phyloP scores from a whole-genome alignment of 2,797 vertebrate genomes.

The Echiichthys vipera region DNA sequence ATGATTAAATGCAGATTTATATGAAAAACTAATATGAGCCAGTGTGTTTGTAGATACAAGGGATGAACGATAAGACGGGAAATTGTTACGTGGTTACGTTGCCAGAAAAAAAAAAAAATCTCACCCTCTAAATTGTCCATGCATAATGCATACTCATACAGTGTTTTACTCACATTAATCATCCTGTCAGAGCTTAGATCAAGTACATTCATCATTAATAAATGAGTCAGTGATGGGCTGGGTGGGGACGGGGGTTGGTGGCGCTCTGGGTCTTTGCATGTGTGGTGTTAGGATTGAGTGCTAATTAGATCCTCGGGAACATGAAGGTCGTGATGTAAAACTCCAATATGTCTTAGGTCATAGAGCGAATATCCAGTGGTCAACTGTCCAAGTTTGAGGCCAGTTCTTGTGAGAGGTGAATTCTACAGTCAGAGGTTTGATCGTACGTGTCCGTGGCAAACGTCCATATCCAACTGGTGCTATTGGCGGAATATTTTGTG shows the following conservation, averaged over 20 bases:
- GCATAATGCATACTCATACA: conserved; percentile 55
- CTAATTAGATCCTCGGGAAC: conserved; percentile 63
- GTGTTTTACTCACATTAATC: conserved; percentile 71
- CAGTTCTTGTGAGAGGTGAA: neutral
- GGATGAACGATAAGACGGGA: conserved; percentile 6
- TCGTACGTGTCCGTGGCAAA: conserved; percentile 1
- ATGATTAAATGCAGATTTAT: neutral
- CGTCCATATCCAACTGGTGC: conserved; percentile 3
- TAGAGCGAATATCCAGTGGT: neutral
- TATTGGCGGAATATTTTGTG: conserved; percentile 34
- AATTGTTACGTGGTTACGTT: conserved; percentile 39
- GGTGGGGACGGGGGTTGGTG: conserved; percentile 22
- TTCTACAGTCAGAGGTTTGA: conserved; percentile 10
- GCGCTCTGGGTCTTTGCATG: conserved; percentile 19
- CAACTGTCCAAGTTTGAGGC: conserved; percentile 3
- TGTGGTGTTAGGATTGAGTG: conserved; percentile 54
- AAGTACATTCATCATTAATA: conserved; percentile 78
- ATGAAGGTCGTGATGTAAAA: conserved; percentile 33
- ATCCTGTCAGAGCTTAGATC: conserved; percentile 72
- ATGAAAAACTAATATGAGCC: neutral
- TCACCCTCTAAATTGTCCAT: conserved; percentile 35
- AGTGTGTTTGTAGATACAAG: conserved; percentile 26
- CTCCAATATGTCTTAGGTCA: conserved; percentile 25
- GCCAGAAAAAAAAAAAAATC: conserved; percentile 38
- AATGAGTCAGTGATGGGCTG: conserved; percentile 66